These are phyloP conservation scores for Melieria omissa DNA, from an alignment of 2,888 invertebrate genomes.

Conservation along the genomic window DNA sequence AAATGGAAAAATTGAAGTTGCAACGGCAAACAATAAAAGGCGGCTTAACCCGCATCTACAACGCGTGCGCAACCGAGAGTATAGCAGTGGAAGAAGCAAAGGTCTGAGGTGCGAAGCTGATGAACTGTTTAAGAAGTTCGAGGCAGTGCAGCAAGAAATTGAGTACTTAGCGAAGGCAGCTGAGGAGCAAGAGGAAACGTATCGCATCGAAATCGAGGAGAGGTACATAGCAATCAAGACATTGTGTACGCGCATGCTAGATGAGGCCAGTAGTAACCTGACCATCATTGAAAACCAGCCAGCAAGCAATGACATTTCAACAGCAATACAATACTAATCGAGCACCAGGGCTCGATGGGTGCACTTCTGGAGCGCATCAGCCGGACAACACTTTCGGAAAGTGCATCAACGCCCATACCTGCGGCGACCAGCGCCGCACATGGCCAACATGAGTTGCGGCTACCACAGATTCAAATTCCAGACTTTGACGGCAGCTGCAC, in stretches of 20 bases:
- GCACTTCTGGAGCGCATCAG: constrained; percentile 3
- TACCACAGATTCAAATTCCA: constrained; percentile 39
- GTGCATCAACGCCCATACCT: neutral
- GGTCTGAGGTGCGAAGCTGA: too few relatives aligned
- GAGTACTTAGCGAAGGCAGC: neutral
- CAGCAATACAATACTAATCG: constrained; percentile 24
- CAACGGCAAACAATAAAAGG: too few relatives aligned
- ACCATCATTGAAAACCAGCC: constrained; percentile 4
- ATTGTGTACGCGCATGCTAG: neutral
- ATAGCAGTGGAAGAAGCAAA: too few relatives aligned
- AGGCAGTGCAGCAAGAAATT: neutral
- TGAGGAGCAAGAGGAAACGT: constrained; percentile 21
- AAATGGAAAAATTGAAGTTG: too few relatives aligned
- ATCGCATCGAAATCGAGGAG: constrained; percentile 25
- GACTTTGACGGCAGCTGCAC: constrained; percentile 33
- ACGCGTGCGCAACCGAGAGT: too few relatives aligned
- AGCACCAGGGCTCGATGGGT: constrained; percentile 26
- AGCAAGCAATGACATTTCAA: constrained; percentile 9
- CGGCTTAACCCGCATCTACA: too few relatives aligned
- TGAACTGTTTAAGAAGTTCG: too few relatives aligned
- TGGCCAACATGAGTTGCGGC: constrained; percentile 21
- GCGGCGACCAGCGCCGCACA: neutral
- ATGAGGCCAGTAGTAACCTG: neutral
- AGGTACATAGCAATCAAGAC: constrained; percentile 31
- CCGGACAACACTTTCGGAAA: neutral